phyloP scores from a whole-genome alignment of 2,113 vertebrate species.

The Falcunculus frontatus region DNA sequence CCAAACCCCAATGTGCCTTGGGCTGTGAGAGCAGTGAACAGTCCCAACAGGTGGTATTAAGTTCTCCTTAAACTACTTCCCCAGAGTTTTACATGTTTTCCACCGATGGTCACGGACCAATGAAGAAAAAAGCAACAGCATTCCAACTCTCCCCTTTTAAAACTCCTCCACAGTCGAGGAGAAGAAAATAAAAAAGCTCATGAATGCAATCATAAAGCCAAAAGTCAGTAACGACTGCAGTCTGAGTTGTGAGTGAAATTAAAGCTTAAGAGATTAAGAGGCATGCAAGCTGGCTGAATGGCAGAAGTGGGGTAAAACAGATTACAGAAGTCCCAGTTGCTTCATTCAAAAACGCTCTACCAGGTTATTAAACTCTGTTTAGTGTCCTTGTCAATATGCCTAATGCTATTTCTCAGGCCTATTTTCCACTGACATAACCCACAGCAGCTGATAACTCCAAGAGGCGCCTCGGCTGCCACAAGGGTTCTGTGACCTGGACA shows the following conservation, averaged over 20 bases:
- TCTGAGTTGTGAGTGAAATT: constrained; percentile 56
- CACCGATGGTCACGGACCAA: neutral
- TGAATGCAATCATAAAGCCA: neutral
- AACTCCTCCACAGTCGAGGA: neutral
- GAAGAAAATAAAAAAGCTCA: neutral
- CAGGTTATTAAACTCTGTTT: neutral
- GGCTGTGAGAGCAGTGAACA: neutral
- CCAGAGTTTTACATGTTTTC: neutral
- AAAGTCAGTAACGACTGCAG: constrained; percentile 34
- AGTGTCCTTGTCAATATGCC: neutral
- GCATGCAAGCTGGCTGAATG: constrained; percentile 7
- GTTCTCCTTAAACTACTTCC: neutral
- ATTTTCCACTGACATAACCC: neutral
- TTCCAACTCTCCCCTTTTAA: neutral
- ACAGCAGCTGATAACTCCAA: neutral
- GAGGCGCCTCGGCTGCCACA: neutral
- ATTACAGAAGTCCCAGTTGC: neutral
- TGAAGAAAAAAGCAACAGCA: neutral
- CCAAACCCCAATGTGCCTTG: neutral
- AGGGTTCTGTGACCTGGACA: rapidly evolving
- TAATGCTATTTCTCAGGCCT: neutral
- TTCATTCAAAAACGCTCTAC: neutral
- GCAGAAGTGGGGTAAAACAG: constrained; percentile 12
- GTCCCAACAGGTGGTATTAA: neutral
- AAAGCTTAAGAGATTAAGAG: constrained; percentile 75